phyloP scores from a whole-genome alignment of 2,113 vertebrate genomes.

The Lagopus leucura region DNA sequence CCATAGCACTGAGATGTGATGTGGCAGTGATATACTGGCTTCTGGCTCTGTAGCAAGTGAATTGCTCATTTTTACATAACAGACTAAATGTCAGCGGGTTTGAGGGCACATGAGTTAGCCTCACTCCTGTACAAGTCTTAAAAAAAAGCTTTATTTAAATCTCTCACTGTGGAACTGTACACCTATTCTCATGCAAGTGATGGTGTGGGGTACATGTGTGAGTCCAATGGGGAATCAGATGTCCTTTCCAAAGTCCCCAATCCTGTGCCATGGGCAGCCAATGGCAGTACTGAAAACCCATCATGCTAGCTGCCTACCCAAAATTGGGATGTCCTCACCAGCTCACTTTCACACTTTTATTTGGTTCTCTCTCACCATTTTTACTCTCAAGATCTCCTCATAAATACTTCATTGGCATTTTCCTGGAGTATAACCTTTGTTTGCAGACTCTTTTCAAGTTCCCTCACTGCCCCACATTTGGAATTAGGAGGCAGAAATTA shows the following conservation, averaged over 20 bases:
- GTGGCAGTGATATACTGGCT: neutral
- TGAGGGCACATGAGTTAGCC: neutral
- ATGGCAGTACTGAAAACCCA: neutral
- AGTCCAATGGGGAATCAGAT: neutral
- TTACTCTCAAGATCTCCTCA: neutral
- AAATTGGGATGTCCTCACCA: neutral
- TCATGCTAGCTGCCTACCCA: neutral
- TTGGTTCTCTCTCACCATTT: neutral
- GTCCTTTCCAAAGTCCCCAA: neutral
- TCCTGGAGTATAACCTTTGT: neutral
- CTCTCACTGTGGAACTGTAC: neutral
- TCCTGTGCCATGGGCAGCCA: neutral
- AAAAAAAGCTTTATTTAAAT: neutral
- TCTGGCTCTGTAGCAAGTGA: neutral
- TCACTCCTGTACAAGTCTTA: fast-evolving
- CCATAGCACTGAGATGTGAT: neutral
- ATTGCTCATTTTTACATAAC: neutral
- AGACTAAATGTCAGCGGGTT: neutral
- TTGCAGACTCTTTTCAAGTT: neutral
- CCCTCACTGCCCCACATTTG: neutral
- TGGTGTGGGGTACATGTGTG: fast-evolving
- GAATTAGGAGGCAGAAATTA: neutral
- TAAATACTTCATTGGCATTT: neutral
- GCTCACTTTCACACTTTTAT: neutral
- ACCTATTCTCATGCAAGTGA: neutral